phyloP scores from a whole-genome alignment of 2,888 invertebrate genomes.

The Chrysolina americana region DNA sequence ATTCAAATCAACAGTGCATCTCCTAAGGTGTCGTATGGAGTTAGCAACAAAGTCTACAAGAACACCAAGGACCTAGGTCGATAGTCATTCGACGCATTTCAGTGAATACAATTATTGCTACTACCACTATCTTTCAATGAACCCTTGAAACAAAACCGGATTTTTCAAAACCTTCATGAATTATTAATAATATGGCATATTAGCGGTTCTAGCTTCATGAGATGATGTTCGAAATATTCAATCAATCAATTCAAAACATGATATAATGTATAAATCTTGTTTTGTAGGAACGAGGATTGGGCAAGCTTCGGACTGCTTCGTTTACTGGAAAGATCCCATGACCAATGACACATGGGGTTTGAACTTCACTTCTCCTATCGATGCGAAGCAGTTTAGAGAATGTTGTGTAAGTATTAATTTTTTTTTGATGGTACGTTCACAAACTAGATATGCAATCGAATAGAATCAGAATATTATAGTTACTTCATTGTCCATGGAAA shows the following conservation, averaged over 20 bases:
- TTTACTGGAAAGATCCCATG: slow-evolving; percentile 98
- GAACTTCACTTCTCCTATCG: slow-evolving; percentile 97
- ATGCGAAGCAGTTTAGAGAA: slow-evolving; percentile 97
- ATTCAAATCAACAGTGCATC: too few species aligned
- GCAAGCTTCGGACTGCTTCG: slow-evolving; percentile 98
- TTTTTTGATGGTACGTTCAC: slow-evolving; percentile 5
- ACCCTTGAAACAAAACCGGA: neutral
- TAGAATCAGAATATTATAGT: too few species aligned
- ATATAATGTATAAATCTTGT: neutral
- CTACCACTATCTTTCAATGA: neutral
- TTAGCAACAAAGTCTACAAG: too few species aligned
- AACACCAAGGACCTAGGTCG: too few species aligned
- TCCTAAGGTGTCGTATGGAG: too few species aligned
- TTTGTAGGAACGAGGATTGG: slow-evolving; percentile 93
- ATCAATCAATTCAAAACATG: neutral
- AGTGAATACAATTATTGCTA: too few species aligned
- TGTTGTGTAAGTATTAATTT: slow-evolving; percentile 89
- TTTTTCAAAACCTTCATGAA: too few species aligned
- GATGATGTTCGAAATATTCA: neutral
- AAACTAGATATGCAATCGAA: too few species aligned
- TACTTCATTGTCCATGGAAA: too few species aligned
- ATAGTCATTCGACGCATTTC: too few species aligned
- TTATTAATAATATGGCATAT: neutral
- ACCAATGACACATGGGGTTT: slow-evolving; percentile 98
- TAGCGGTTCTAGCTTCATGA: neutral